Percentiles rank a stretch among this genome's conserved stretches.
phyloP scores from a whole-genome alignment of 2,113 vertebrate genomes.

The Myrmecobius fasciatus region DNA sequence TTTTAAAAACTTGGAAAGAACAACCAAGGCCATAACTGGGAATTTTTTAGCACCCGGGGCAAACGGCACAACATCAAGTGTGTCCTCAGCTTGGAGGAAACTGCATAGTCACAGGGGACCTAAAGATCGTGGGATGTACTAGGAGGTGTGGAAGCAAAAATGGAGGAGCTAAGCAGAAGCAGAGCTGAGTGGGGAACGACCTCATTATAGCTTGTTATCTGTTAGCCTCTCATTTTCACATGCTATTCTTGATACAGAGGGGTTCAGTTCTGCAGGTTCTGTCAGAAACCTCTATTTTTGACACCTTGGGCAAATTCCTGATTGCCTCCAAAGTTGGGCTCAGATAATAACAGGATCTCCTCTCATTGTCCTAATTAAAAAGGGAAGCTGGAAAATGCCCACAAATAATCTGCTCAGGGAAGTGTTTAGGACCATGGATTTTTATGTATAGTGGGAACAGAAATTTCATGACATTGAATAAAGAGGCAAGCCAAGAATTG shows the following conservation, averaged over 20 bases:
- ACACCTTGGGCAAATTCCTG: not conserved
- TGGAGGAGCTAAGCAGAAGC: not conserved
- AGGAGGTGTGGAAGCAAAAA: not conserved
- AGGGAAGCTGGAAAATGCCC: slow-evolving; percentile 8
- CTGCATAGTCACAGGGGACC: not conserved
- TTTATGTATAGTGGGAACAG: slow-evolving; percentile 12
- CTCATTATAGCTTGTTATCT: not conserved
- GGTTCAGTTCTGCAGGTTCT: not conserved
- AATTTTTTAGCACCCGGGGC: not conserved
- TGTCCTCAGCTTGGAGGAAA: not conserved
- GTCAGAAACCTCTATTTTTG: not conserved
- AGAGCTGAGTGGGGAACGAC: not conserved
- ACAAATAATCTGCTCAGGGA: not conserved
- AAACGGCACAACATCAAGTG: not conserved
- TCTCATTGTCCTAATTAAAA: slow-evolving; percentile 17
- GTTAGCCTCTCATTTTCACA: not conserved
- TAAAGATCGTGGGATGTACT: not conserved
- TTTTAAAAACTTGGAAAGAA: slow-evolving; percentile 21
- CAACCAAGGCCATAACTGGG: not conserved
- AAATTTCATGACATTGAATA: not conserved
- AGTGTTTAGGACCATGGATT: slow-evolving; percentile 4
- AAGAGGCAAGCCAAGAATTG: not conserved
- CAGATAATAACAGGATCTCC: not conserved
- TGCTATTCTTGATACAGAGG: not conserved
- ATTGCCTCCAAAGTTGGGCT: not conserved